Conservation (phyloP, 2,888 invertebrate species). For the Drosophila hawaiiensis region DNA sequence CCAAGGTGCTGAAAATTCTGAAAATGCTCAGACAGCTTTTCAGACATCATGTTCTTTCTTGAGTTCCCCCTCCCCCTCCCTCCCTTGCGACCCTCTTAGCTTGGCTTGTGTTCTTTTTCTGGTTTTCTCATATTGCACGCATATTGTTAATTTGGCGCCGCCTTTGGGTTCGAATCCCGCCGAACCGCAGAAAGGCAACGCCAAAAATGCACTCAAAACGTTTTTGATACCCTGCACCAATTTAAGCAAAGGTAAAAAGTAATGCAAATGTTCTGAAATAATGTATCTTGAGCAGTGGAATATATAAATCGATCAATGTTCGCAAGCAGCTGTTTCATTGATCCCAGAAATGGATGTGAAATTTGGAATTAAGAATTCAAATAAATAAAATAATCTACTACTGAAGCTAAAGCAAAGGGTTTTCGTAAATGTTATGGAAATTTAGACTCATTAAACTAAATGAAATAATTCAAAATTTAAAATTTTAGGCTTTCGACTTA, state of each 20-base stretch:
- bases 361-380: background rate
- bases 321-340: background rate
- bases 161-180: conserved; percentile 39
- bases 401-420: rapidly evolving
- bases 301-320: background rate
- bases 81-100: background rate
- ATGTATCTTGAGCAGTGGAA: background rate
- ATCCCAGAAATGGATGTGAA: background rate
- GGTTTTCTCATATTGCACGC: conserved; percentile 73
- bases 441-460: background rate
- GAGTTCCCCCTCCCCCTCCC: background rate
- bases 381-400: background rate
- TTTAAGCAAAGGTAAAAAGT: too few species aligned
- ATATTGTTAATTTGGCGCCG: conserved; percentile 77
- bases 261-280: background rate
- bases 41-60: conserved; percentile 43
- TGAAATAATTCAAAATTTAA: background rate
- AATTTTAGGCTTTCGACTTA: background rate
- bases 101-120: conserved; percentile 32
- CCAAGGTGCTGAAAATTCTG: conserved; percentile 68
- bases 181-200: conserved; percentile 3
- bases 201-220: conserved; percentile 17
- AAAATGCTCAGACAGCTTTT: conserved; percentile 63
- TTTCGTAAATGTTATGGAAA: background rate
- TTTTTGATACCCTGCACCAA: conserved; percentile 22